A percentile compares a stretch with the other conserved stretches of the same genome.
phyloP scores from a whole-genome alignment of 2,888 invertebrate genomes.

The Nipponacmea schrenckii region DNA sequence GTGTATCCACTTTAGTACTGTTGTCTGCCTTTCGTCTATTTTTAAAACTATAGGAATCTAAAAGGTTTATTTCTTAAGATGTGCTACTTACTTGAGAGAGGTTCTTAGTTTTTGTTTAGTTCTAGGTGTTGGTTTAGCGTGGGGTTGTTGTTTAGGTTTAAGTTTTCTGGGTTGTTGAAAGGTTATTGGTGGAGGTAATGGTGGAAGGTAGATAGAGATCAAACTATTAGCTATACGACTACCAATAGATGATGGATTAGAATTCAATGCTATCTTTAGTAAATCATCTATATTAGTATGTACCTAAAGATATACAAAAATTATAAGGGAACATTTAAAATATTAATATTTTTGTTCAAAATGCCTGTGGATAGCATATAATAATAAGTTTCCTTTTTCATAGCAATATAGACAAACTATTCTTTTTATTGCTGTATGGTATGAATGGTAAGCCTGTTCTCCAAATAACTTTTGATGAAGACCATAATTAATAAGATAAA shows the following conservation, averaged over 20 bases:
- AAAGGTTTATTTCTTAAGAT: too few species aligned
- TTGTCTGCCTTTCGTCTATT: too few species aligned
- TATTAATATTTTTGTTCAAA: background rate
- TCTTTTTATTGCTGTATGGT: too few species aligned
- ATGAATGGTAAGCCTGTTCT: too few species aligned
- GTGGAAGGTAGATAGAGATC: conserved; percentile 58
- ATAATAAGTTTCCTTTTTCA: too few species aligned
- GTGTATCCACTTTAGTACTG: too few species aligned
- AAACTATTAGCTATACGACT: conserved; percentile 57
- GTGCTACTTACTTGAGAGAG: conserved; percentile 47
- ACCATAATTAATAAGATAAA: too few species aligned
- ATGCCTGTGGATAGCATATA: background rate
- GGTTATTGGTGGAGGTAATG: conserved; percentile 55
- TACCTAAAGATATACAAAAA: conserved; percentile 36
- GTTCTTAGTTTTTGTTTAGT: conserved; percentile 39
- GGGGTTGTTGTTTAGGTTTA: conserved; percentile 33
- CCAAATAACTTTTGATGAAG: too few species aligned
- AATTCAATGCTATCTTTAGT: conserved; percentile 36
- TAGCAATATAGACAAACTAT: too few species aligned
- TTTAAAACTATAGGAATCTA: too few species aligned
- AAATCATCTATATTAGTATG: conserved; percentile 56
- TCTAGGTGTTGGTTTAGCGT: conserved; percentile 10
- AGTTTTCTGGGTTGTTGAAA: conserved; percentile 61
- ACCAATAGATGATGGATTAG: conserved; percentile 49
- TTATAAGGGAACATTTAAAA: background rate